Evolutionary conservation across 2,888 invertebrate genomes (phyloP), one percentile per base, ranked within the genome.

Genomic region (Drosophila anomalata): DNA sequence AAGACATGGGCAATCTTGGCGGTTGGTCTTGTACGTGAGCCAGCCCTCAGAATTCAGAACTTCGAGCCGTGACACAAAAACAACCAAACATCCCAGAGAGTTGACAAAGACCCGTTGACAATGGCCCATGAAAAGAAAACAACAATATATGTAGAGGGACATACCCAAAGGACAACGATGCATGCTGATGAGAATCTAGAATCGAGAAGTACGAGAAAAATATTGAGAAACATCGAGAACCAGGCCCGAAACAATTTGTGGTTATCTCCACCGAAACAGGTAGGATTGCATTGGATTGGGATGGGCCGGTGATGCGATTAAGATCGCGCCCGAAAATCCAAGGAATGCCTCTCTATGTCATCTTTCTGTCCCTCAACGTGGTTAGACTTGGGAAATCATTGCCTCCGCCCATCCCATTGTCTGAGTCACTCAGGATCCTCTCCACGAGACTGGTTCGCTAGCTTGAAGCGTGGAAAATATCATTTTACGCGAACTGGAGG

Each of bases 101-200:
- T 75, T 83, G 83, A 83, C 87, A 83, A 83, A 84, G 87, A 72
- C 58, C 46, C 67, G 83, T 70, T 87, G 87, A 87, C 86, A 83
- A 87, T 76, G 73, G 58, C 48, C 42, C 63, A 14, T 14, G 79
- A 66, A 73, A 75, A 79, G 72, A 82, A 82, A 63, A 58, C 70
- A 60, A 63, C 65, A n/a, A 36, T n/a, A n/a, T n/a, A 36, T n/a
- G n/a, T 36, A n/a, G 36, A 36, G n/a, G n/a, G 6, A 42, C 20
- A 17, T 6, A 36, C 66, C 68, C 65, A 75, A 77, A 85, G 83
- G 88, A 85, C 83, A 56, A 70, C 55, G 63, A 42, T 72, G 79
- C 84, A 79, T 82, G 84, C 84, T 84, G 84, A 84, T 84, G 84
- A 74, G 87, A 88, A 88, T 83, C 87, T 86, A 41, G 52, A 54